Evolutionary conservation across 2,113 vertebrate genomes (phyloP), one percentile per base, ranked within the genome.

Genomic region (Columbina picui): DNA sequence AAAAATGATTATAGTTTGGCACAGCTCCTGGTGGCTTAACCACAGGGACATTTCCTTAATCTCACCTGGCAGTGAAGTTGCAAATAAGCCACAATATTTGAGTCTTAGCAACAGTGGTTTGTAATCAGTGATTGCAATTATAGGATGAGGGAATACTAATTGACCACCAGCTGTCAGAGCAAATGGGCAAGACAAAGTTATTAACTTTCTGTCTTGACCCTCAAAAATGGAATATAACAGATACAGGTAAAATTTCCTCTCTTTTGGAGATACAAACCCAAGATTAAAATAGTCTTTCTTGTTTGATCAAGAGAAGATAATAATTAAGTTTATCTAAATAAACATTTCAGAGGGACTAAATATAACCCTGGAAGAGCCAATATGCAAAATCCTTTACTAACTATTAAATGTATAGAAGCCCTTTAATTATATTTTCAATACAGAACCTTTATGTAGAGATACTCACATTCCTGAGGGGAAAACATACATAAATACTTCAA

Each of bases 1-100:
- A 94, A 90, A 73, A 34, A 79, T 95, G 92, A 96, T 96, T 95
- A 94, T 84, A 94, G 56, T 84, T 89, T 96, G 96, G 94, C 96
- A 90, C 30, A 87, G 59, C 52, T 95, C 71, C 92, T 96, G 76
- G 41, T 86, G 49, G 6, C 50, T 94, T 92, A 94, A 90, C 92
- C 73, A 90, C 69, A 73, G 92, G 94, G 69, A 91, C 65, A 84
- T 94, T 94, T 97, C 83, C 73, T 92, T 97, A 96, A 94, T 97
- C 92, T 96, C 76, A 97, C 96, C 94, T 96, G 96, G 86, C 86
- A 96, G 60, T 71, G 65, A 89, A 94, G 68, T 69, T 96, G 80
- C 80, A 90, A 96, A 94, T 96, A 61, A 96, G 41, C 79, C 41
- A 77, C 88, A 82, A 78, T 84, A 90, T 95, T 90, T 96, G 73